Percentiles rank a stretch among this genome's conserved stretches.
Evolutionary conservation across 2,113 vertebrate genomes (phyloP).

Genomic region (Elaphurus davidianus): DNA sequence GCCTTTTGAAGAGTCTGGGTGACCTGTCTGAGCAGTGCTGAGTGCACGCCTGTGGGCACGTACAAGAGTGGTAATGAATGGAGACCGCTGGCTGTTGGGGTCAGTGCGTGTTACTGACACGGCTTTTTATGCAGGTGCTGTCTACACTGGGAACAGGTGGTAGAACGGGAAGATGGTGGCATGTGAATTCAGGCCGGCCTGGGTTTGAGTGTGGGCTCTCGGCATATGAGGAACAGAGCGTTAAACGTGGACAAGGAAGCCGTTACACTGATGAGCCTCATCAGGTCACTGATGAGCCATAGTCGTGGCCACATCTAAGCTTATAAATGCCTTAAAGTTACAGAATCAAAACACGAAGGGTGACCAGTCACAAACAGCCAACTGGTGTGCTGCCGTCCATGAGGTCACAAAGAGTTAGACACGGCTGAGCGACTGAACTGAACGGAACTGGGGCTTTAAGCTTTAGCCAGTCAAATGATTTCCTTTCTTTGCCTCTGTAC

Average conservation of each 20-base stretch:
- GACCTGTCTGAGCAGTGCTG: too few relatives aligned
- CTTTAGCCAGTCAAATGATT: not conserved
- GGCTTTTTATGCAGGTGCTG: not conserved
- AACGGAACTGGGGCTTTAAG: not conserved
- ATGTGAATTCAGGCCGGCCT: not conserved
- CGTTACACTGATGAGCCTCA: not conserved
- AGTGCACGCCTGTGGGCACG: fast-evolving
- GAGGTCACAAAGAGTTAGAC: not conserved
- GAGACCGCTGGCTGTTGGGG: not conserved
- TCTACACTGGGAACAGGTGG: not conserved
- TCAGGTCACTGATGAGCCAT: not conserved
- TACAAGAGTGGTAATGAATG: fast-evolving
- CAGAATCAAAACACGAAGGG: not conserved
- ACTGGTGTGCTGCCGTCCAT: not conserved
- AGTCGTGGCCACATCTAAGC: not conserved
- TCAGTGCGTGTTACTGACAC: too few relatives aligned
- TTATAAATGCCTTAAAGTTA: not conserved
- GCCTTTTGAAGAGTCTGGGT: not conserved
- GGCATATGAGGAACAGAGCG: too few relatives aligned
- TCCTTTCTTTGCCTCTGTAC: not conserved
- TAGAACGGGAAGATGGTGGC: not conserved
- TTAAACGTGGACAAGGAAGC: not conserved
- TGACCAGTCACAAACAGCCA: not conserved
- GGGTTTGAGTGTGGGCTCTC: not conserved
- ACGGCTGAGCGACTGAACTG: not conserved